phyloP scores from a whole-genome alignment of 2,888 invertebrate species.

The Congeria kusceri region DNA sequence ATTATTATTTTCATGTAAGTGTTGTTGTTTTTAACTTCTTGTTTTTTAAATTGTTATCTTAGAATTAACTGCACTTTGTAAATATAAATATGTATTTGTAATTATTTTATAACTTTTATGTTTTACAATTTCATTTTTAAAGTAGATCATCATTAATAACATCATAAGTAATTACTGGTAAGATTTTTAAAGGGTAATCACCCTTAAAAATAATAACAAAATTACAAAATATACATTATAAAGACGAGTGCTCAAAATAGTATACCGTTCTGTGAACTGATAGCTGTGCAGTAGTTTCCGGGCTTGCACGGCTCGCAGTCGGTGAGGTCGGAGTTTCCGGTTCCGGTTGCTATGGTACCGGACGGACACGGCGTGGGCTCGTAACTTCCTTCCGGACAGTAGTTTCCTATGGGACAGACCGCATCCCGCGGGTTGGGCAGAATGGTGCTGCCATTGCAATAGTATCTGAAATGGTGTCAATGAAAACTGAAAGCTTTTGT shows the following conservation, averaged over 20 bases:
- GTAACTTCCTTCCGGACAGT: conserved; percentile 82
- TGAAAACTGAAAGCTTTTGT: no score
- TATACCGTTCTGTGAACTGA: conserved; percentile 80
- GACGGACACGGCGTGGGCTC: conserved; percentile 78
- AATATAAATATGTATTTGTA: no score
- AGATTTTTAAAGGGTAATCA: background rate
- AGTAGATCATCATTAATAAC: no score
- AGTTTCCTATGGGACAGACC: conserved; percentile 83
- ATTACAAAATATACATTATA: no score
- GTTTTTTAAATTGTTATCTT: no score
- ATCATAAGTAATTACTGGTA: no score
- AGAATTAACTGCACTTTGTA: no score
- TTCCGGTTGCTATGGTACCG: conserved; percentile 81
- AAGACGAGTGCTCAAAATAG: no score
- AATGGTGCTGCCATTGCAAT: conserved; percentile 82
- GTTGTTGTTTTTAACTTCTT: no score
- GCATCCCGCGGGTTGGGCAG: conserved; percentile 77
- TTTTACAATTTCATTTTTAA: no score
- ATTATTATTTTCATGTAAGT: no score
- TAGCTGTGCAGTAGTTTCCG: conserved; percentile 81
- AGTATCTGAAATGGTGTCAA: conserved; percentile 71
- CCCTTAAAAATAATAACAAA: background rate
- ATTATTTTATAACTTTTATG: no score
- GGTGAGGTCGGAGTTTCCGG: conserved; percentile 77
- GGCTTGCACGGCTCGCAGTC: conserved; percentile 81